These are phyloP conservation scores for Siniperca obscura DNA, from an alignment of 2,797 vertebrate genomes.

Conservation along the genomic window DNA sequence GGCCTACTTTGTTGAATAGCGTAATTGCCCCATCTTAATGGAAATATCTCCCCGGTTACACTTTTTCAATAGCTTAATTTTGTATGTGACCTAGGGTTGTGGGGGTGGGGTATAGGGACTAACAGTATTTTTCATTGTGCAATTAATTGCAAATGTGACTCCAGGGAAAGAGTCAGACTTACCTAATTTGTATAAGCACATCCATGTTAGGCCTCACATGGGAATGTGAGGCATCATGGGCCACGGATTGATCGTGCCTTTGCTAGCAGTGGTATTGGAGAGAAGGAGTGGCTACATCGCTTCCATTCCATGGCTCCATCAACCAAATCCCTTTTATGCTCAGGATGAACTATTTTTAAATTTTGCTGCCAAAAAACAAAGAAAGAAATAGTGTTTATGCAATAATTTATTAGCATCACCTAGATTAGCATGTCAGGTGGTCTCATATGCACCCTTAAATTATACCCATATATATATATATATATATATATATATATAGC, in stretches of 20 bases:
- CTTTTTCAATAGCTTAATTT: conserved; percentile 43
- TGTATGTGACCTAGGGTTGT: conserved; percentile 41
- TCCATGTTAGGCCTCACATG: conserved; percentile 25
- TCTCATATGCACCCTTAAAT: too few species aligned
- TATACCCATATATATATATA: too few species aligned
- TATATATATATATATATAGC: too few species aligned
- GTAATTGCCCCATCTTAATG: conserved; percentile 27
- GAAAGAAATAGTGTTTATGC: neutral
- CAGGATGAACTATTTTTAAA: neutral
- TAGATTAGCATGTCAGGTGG: neutral
- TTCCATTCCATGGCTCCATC: conserved; percentile 6
- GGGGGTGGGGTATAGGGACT: neutral
- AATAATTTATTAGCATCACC: neutral
- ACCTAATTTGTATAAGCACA: conserved; percentile 61
- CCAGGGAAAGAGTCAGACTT: conserved; percentile 42
- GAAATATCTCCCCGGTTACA: conserved; percentile 38
- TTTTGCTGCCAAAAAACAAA: neutral
- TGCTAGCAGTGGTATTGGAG: conserved; percentile 10
- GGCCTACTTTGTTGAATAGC: conserved; percentile 30
- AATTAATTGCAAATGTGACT: conserved; percentile 67
- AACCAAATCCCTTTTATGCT: neutral
- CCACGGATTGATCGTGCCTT: conserved; percentile 47
- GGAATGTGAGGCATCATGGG: conserved; percentile 29
- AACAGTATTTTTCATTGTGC: conserved; percentile 59
- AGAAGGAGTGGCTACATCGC: conserved; percentile 24